Base-by-base conservation (phyloP, 1,140 invertebrate species). In the Goniozus legneri region DNA sequence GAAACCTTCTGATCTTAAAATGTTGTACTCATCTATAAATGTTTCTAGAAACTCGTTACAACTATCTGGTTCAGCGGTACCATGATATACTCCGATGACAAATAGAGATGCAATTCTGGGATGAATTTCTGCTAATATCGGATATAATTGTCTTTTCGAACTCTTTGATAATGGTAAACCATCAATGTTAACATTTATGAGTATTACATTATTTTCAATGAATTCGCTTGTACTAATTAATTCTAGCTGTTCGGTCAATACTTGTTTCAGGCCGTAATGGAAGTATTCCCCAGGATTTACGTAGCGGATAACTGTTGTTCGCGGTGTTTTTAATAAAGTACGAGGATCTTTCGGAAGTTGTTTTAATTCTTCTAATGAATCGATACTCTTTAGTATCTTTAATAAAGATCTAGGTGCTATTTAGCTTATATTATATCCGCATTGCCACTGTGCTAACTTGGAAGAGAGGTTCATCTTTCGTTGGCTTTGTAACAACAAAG, bases 51-150 rank as follows among this genome's bases (percentile, higher is more conserved):
- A 64, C 15, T 50, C 19, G 13, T 47, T 50, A 15, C 15, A 16
- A 24, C 8, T 22, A 21, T 13, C 13, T 3, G 60, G 46, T 58
- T 62, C 58, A 10, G 19, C 38, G 13, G 44, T 1, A 8, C 58
- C 58, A 37, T 46, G 39, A 39, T 43, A 58, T 27, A 56, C 40
- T 6, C 50, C 57, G 13, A 62, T 35, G 6, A 54, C 27, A 45
- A 59, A 62, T 13, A 33, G 46, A 6, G 3, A 3, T 4, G 24
- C 18, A n/a, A 30, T 12, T 24, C 6, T 7, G 13, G 20, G 3
- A 22, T 8, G 3, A 22, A 40, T 40, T 24, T 40, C 3, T 6
- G 10, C 19, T 13, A 22, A 12, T 8, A 22, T 21, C 2, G 22
- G 38, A 12, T 19, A 18, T 39, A 21, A 39, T 8, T 39, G 15